phyloP scores from a whole-genome alignment of 2,797 vertebrate species.

The Neopelma chrysocephalum region DNA sequence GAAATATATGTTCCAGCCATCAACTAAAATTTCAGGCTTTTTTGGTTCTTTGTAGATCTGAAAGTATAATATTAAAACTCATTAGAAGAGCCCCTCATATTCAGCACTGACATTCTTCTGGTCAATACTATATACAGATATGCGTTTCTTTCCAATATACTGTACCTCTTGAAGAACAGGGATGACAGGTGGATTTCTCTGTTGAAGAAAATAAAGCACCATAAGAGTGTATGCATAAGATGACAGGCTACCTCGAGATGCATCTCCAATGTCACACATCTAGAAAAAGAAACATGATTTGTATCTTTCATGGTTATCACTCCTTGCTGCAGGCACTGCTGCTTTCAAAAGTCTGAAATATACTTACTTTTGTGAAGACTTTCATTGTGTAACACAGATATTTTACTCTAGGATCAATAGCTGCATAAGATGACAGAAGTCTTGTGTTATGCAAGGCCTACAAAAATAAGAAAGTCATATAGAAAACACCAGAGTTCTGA shows the following conservation, averaged over 20 bases:
- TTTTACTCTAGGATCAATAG: conserved; percentile 90
- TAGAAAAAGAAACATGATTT: conserved; percentile 47
- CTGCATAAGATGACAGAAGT: conserved; percentile 88
- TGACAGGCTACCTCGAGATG: conserved; percentile 93
- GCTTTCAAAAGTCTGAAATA: background rate
- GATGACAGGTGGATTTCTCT: conserved; percentile 89
- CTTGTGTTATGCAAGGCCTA: conserved; percentile 93
- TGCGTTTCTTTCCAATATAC: background rate
- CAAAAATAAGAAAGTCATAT: background rate
- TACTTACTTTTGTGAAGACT: conserved; percentile 91
- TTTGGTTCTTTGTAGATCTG: conserved; percentile 87
- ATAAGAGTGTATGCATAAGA: conserved; percentile 97
- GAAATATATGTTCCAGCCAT: conserved; percentile 95
- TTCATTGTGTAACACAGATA: conserved; percentile 97
- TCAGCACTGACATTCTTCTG: background rate
- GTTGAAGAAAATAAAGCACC: conserved; percentile 95
- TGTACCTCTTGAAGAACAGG: conserved; percentile 94
- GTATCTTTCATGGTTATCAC: background rate
- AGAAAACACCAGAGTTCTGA: background rate
- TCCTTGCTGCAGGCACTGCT: background rate
- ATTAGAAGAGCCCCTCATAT: conserved; percentile 32
- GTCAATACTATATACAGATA: background rate
- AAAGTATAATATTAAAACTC: conserved; percentile 59
- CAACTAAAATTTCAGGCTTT: conserved; percentile 88
- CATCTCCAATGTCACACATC: conserved; percentile 96